Evolutionary conservation across 2,888 invertebrate genomes (phyloP).

Genomic region (Acronicta alni): DNA sequence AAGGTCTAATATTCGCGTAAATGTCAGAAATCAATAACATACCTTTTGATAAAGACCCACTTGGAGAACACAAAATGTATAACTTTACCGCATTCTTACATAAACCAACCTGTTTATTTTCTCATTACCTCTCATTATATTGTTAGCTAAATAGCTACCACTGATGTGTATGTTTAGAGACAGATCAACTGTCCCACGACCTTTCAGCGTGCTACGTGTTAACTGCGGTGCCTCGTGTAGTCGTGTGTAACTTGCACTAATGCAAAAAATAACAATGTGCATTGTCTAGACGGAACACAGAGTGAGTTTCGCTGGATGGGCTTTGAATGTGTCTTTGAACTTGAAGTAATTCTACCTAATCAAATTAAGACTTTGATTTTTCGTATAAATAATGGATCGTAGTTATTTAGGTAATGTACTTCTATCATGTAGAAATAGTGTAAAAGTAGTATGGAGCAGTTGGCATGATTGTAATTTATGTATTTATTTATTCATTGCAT

Average conservation of each 20-base stretch:
- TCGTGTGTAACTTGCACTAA: conserved; percentile 37
- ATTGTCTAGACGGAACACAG: conserved; percentile 59
- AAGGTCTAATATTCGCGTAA: too few relatives aligned
- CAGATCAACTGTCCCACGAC: conserved; percentile 47
- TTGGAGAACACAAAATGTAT: not conserved
- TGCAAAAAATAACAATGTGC: conserved; percentile 68
- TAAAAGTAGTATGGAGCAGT: too few relatives aligned
- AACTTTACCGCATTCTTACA: conserved; percentile 19
- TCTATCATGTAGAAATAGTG: too few relatives aligned
- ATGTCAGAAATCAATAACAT: too few relatives aligned
- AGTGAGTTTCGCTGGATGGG: conserved; percentile 49
- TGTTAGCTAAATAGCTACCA: conserved; percentile 11
- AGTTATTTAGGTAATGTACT: too few relatives aligned
- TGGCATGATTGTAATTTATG: too few relatives aligned
- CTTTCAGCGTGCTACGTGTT: conserved; percentile 36
- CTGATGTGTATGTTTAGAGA: conserved; percentile 12
- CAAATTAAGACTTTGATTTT: too few relatives aligned
- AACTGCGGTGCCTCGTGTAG: conserved; percentile 12
- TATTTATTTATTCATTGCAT: too few relatives aligned
- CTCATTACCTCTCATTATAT: conserved; percentile 17
- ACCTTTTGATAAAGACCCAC: not conserved
- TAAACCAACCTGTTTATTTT: conserved; percentile 21
- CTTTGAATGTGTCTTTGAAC: conserved; percentile 1
- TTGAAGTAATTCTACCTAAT: too few relatives aligned
- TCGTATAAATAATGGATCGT: too few relatives aligned